phyloP scores from a whole-genome alignment of 1,140 invertebrate genomes.

The Ruditapes philippinarum region DNA sequence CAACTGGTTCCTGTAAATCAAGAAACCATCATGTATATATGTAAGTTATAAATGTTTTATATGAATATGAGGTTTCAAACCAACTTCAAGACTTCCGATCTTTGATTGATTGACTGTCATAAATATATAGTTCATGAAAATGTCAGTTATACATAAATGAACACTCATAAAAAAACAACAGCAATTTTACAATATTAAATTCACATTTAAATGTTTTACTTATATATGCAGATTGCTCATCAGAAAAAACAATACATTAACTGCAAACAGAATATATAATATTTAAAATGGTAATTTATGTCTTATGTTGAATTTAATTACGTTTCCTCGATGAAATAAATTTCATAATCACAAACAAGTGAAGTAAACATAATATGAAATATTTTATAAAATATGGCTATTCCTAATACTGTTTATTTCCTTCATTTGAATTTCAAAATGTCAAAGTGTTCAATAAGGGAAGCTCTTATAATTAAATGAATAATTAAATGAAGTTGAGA shows the following conservation, averaged over 20 bases:
- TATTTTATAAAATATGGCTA: not conserved
- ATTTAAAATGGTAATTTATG: slow-evolving; percentile 40
- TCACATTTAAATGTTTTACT: slow-evolving; percentile 55
- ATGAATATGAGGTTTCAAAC: not conserved
- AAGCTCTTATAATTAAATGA: no score
- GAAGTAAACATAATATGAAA: not conserved
- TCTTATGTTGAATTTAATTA: slow-evolving; percentile 15
- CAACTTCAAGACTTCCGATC: not conserved
- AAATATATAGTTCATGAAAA: slow-evolving; percentile 35
- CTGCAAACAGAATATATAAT: slow-evolving; percentile 43
- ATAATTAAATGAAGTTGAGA: not conserved
- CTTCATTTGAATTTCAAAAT: not conserved
- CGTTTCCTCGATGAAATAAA: slow-evolving; percentile 19
- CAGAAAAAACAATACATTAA: slow-evolving; percentile 47
- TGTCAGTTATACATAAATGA: slow-evolving; percentile 49
- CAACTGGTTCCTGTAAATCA: no score
- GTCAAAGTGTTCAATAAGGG: not conserved
- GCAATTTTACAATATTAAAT: slow-evolving; percentile 59
- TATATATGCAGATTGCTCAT: slow-evolving; percentile 49
- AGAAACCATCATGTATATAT: not conserved
- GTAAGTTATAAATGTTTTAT: slow-evolving; percentile 6
- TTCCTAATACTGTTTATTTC: not conserved
- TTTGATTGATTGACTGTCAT: slow-evolving; percentile 42
- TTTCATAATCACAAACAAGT: not conserved
- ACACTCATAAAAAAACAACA: slow-evolving; percentile 62